Conservation (phyloP, 2,888 invertebrate species). For the Ochropacha duplaris region DNA sequence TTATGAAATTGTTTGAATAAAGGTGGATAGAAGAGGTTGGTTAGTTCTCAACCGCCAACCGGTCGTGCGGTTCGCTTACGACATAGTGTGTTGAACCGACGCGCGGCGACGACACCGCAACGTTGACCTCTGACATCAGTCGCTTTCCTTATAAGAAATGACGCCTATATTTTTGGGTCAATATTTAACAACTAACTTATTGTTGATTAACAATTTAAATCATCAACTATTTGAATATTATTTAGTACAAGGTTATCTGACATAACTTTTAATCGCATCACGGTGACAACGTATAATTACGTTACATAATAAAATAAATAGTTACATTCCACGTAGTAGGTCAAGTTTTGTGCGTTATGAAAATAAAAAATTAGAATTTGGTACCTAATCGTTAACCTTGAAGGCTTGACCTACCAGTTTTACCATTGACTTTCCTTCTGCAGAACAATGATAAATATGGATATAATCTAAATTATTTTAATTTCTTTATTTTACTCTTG, state of each 20-base stretch:
- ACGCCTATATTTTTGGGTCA: constrained; percentile 52
- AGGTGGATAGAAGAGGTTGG: background rate
- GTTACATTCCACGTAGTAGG: constrained; percentile 32
- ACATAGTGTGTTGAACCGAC: constrained; percentile 62
- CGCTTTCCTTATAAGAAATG: constrained; percentile 51
- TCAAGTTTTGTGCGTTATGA: constrained; percentile 34
- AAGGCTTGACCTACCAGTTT: background rate
- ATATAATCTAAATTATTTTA: background rate
- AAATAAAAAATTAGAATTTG: background rate
- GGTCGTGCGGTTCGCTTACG: constrained; percentile 51
- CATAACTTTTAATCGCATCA: constrained; percentile 38
- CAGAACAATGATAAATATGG: background rate
- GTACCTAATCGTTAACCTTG: background rate
- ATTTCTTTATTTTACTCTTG: background rate
- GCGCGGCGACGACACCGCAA: constrained; percentile 45
- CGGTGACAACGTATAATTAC: constrained; percentile 38
- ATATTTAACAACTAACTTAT: constrained; percentile 33
- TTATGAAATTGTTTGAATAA: background rate
- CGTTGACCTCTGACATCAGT: constrained; percentile 63
- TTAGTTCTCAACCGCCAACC: background rate
- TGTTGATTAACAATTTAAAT: constrained; percentile 28
- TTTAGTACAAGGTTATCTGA: constrained; percentile 53
- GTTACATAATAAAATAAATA: constrained; percentile 38
- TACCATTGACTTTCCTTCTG: background rate
- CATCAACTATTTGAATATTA: constrained; percentile 24